These are phyloP conservation scores for Lutjanus erythropterus DNA, from an alignment of 2,113 vertebrate species.

Conservation along the genomic window DNA sequence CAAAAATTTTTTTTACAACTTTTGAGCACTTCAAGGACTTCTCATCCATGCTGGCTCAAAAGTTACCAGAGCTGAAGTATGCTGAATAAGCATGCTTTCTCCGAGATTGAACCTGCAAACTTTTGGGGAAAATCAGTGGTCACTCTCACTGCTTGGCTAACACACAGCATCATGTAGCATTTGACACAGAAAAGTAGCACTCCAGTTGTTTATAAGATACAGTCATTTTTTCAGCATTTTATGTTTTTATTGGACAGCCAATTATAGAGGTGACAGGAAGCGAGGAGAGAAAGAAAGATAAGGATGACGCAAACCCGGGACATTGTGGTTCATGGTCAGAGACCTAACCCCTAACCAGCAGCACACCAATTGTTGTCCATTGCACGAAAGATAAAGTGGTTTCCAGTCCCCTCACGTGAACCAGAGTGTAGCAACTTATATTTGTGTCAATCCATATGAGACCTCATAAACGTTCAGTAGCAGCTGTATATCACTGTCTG, in stretches of 20 bases:
- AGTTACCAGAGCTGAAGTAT: too few relatives aligned
- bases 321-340: background rate
- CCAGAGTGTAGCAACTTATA: conserved; percentile 8
- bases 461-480: conserved; percentile 24
- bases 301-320: background rate
- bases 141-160: background rate
- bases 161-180: background rate
- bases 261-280: background rate
- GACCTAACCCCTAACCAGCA: background rate
- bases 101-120: background rate
- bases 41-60: background rate
- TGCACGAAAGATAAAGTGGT: background rate
- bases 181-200: background rate
- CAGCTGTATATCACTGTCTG: conserved; percentile 44
- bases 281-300: background rate
- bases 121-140: background rate
- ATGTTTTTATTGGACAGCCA: background rate
- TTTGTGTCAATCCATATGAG: conserved; percentile 17
- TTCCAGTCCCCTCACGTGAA: conserved; percentile 12
- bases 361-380: background rate
- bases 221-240: background rate
- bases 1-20: background rate
- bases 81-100: too few relatives aligned
- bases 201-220: too few relatives aligned
- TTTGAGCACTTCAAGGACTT: background rate